phyloP scores from a whole-genome alignment of 2,888 invertebrate genomes.

The Tiliacea citrago region DNA sequence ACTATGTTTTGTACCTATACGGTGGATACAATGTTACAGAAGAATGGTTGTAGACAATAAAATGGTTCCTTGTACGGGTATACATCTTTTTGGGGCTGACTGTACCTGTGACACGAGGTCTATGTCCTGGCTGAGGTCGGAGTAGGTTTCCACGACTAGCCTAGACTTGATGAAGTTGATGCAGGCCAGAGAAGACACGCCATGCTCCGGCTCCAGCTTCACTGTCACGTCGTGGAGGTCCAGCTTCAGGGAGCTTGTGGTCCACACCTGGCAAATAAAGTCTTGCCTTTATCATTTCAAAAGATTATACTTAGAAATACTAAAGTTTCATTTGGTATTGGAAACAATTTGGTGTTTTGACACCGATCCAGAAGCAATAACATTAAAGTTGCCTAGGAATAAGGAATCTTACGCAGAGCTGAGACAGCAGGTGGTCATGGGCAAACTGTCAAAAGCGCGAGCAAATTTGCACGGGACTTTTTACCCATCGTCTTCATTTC shows the following conservation, averaged over 20 bases:
- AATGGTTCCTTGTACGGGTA: too few relatives aligned
- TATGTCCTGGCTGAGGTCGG: constrained; percentile 97
- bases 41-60: too few relatives aligned
- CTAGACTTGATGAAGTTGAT: constrained; percentile 98
- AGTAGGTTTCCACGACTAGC: constrained; percentile 95
- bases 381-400: background rate
- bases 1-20: too few relatives aligned
- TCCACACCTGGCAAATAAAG: constrained; percentile 91
- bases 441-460: too few relatives aligned
- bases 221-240: constrained; percentile 97
- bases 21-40: too few relatives aligned
- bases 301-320: background rate
- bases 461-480: too few relatives aligned
- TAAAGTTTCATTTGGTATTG: background rate
- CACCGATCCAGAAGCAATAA: background rate
- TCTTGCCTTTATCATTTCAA: background rate
- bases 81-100: too few relatives aligned
- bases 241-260: constrained; percentile 94
- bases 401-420: background rate
- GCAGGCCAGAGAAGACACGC: constrained; percentile 93
- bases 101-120: constrained; percentile 96
- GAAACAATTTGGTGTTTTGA: background rate
- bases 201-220: constrained; percentile 91
- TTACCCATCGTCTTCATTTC: too few relatives aligned
- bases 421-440: too few relatives aligned